Evolutionary conservation across 1,140 invertebrate species (phyloP).

Genomic region (Stegodyphus mimosarum): DNA sequence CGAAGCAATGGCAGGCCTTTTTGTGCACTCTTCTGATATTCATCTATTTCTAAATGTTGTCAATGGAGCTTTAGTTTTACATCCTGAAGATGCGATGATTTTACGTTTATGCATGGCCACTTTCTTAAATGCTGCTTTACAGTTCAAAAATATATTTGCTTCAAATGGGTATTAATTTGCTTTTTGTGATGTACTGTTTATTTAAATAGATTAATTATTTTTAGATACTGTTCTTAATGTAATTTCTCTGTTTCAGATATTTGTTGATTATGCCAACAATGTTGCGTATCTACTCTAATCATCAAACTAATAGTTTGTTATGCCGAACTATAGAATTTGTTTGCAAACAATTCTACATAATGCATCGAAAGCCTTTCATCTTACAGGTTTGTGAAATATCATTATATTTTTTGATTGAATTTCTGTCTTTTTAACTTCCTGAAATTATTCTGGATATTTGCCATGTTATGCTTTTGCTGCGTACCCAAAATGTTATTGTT

Average conservation of each 20-base stretch:
- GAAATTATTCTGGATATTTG: too few relatives aligned
- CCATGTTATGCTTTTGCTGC: too few relatives aligned
- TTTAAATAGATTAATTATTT: neutral
- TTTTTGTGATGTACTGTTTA: neutral
- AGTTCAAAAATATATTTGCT: slow-evolving; percentile 99
- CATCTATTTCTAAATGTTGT: slow-evolving; percentile 97
- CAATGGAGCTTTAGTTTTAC: slow-evolving; percentile 95
- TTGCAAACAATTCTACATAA: slow-evolving; percentile 97
- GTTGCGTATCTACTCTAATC: slow-evolving; percentile 95
- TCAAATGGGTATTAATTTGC: slow-evolving; percentile 82
- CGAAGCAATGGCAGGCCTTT: slow-evolving; percentile 97
- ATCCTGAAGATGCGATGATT: slow-evolving; percentile 96
- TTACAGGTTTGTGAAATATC: slow-evolving; percentile 70
- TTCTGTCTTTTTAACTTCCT: too few relatives aligned
- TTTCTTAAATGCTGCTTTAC: slow-evolving; percentile 96
- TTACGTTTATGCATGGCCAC: slow-evolving; percentile 95
- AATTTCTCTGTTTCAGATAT: slow-evolving; percentile 75
- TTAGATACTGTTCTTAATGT: neutral
- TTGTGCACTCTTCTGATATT: slow-evolving; percentile 96
- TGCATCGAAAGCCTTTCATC: slow-evolving; percentile 98
- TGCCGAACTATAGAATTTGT: slow-evolving; percentile 96
- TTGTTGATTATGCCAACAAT: slow-evolving; percentile 97
- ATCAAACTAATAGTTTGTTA: slow-evolving; percentile 93
- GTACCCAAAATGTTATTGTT: too few relatives aligned
- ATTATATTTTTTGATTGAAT: too few relatives aligned